Base-by-base conservation (phyloP, 2,113 vertebrate genomes). In the Spheniscus mendiculus region DNA sequence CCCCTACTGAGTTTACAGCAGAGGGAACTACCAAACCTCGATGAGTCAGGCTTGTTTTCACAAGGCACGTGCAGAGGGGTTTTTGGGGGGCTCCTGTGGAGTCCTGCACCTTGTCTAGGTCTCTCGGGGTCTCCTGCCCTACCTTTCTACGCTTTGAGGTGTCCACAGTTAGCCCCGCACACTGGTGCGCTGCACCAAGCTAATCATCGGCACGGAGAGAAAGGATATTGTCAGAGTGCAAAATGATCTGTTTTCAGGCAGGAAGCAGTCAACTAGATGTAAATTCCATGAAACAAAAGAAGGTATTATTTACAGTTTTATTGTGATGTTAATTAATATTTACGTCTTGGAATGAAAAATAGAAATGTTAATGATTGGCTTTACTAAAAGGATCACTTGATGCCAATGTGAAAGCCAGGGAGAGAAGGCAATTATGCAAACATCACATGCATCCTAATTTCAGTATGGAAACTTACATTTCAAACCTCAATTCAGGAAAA, bases 351-450 rank as follows among this genome's bases (percentile, higher is more conserved):
- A 98, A 97, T 97, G 98, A 96, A 97, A 97, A 98, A 97, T 92
- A 98, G 97, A 95, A 97, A 97, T 98, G 98, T 96, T 97, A 97
- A 98, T 98, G 96, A 91, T 97, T 98, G 97, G 98, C 99, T 99
- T 99, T 99, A 99, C 98, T 98, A 98, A 98, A 98, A 99, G 99
- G 98, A 99, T 98, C 98, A 98, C 97, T 98, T 98, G 98, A 98
- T 98, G 99, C 99, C 99, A 99, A 99, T 99, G 98, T 98, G 98
- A 98, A 98, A 99, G 98, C 98, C 98, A 98, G 98, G 98, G 98
- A 99, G 99, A 99, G 99, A 99, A 99, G 99, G 99, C 99, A 99
- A 99, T 99, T 99, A 99, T 99, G 99, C 99, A 99, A 96, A 99
- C 97, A 97, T 97, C 96, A 99, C 99, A 99, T 99, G 99, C 99